Conservation (phyloP, 64 coral and sea anemone species). For the Pocillopora damicornis region DNA sequence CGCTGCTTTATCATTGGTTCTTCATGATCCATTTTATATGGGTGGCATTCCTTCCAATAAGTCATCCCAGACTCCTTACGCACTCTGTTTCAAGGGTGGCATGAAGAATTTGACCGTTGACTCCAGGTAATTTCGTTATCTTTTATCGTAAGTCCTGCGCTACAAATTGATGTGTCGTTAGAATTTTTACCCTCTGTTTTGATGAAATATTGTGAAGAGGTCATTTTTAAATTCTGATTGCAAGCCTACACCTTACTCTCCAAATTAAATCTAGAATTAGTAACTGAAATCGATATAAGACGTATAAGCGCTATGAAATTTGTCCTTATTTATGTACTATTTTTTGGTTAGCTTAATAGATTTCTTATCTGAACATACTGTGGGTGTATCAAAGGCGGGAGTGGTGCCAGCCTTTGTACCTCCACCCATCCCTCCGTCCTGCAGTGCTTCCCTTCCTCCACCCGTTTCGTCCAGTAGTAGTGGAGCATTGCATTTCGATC, state of each 20-base stretch:
- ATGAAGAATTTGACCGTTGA: conserved; percentile 64
- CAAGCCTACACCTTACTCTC: too few species aligned
- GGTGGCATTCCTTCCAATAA: conserved; percentile 60
- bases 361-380: conserved; percentile 47
- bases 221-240: too few species aligned
- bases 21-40: conserved; percentile 43
- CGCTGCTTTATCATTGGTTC: neutral
- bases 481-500: conserved; percentile 23
- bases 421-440: conserved; percentile 61
- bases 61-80: conserved; percentile 29
- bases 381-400: conserved; percentile 76
- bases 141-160: too few species aligned
- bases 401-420: conserved; percentile 48
- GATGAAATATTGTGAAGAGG: too few species aligned
- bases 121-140: conserved; percentile 29
- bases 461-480: conserved; percentile 2
- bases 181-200: too few species aligned
- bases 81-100: conserved; percentile 58
- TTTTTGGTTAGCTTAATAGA: neutral
- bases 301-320: neutral
- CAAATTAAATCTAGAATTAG: too few species aligned
- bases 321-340: neutral
- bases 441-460: conserved; percentile 29
- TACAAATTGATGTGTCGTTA: too few species aligned
- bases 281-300: neutral